Base-by-base conservation (phyloP, 2,888 invertebrate genomes). In the Quadriops clusia region DNA sequence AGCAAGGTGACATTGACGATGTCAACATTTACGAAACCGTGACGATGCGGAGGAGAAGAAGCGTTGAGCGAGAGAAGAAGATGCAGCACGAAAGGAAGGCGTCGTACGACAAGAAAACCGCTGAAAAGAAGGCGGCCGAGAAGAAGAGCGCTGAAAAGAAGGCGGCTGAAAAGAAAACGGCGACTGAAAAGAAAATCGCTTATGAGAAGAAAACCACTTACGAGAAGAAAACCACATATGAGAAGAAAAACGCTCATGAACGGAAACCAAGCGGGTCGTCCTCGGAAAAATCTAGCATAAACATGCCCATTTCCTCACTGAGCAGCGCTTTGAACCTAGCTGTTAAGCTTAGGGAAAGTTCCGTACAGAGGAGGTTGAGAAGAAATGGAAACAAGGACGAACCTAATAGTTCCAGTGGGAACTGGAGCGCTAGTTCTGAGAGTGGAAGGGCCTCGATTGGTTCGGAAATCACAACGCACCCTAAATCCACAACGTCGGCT, bases 381-480 rank as follows among this genome's bases (percentile, higher is more conserved):
- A 66, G 81, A 38, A 72, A 72, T 18, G 77, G 72, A 10, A 61
- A 64, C 30, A 80, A 78, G 56, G 86, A 87, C 39, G 84, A 86
- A 50, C 81, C 79, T 17, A 83, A 89, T 60, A 89, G 89, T 2
- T 87, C 87, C 8, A 83, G 85, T 48, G 93, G 93, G 20, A 91
- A 93, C 61, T 93, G 93, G 93, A 87, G 87, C 43, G 90, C 86
- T 2, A 90, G 89, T 52, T 87, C 87, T 1, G 86, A 86, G 57
- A 86, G 85, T 30, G 86, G 86, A 11, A 67, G 86, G 37, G 82
- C 85, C 4, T 85, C 85, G 31, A 79, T 86, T 36, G 85, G 82
- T 38, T 85, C 85, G 27, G 85, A 85, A 64, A 80, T 82, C 26
- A 78, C 81, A 39, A 73, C 77, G 8, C 70, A 68, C 30, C 78